Percentiles rank a stretch among this genome's conserved stretches.
Evolutionary conservation across 2,888 invertebrate species (phyloP).

Genomic region (Lithodes maja): DNA sequence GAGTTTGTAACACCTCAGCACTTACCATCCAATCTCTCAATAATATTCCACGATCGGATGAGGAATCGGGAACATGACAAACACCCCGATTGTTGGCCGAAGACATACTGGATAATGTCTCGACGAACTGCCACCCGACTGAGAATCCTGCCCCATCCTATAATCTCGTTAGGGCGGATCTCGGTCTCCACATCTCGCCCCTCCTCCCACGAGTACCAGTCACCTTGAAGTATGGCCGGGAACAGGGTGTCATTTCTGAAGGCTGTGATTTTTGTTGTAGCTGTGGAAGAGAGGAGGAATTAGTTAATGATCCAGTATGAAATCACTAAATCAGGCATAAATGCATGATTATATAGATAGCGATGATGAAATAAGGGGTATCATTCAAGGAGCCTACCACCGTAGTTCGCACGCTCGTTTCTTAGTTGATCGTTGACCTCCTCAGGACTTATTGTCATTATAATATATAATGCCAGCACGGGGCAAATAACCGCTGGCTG

Average conservation of each 20-base stretch:
- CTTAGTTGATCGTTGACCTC: too few species aligned
- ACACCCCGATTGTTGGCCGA: constrained; percentile 76
- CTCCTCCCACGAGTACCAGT: constrained; percentile 63
- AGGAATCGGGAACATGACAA: constrained; percentile 89
- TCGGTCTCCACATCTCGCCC: constrained; percentile 41
- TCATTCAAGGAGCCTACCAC: too few species aligned
- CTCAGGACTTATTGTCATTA: too few species aligned
- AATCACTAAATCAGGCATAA: background rate
- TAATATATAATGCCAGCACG: too few species aligned
- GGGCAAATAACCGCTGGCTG: too few species aligned
- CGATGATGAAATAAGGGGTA: too few species aligned
- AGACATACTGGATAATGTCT: constrained; percentile 51
- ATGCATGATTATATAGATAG: too few species aligned
- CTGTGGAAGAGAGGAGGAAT: background rate
- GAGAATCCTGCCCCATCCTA: constrained; percentile 25
- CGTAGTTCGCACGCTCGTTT: too few species aligned
- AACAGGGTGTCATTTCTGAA: constrained; percentile 24
- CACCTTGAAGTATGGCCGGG: constrained; percentile 49
- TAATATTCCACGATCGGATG: constrained; percentile 89
- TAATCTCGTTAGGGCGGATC: constrained; percentile 29
- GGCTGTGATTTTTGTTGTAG: background rate
- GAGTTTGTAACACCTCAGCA: too few species aligned
- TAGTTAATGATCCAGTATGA: too few species aligned
- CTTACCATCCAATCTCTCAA: constrained; percentile 91
- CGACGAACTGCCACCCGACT: constrained; percentile 18